phyloP scores from a whole-genome alignment of 1,140 invertebrate species.

The Tetranychus cinnabarinus region DNA sequence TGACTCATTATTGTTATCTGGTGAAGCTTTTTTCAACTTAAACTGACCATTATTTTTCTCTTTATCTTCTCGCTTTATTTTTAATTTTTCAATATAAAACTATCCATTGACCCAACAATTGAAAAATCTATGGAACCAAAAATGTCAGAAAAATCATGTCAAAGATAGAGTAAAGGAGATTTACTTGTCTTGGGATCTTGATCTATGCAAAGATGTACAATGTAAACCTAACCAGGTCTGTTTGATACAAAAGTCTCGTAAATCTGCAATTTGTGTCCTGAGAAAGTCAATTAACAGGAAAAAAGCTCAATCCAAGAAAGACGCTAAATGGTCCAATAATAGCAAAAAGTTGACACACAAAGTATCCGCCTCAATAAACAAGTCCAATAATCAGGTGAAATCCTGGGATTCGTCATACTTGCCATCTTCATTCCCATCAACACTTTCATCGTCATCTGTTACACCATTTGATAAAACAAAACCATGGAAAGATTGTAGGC shows the following conservation, averaged over 20 bases:
- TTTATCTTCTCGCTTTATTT: no score
- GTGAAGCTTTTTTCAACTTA: no score
- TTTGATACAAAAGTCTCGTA: conserved; percentile 45
- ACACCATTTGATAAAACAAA: background rate
- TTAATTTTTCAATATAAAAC: no score
- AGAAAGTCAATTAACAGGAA: conserved; percentile 30
- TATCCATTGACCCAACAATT: no score
- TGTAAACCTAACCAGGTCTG: conserved; percentile 71
- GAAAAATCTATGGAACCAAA: no score
- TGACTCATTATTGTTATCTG: no score
- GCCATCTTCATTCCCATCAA: no score
- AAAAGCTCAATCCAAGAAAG: background rate
- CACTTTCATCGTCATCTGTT: background rate
- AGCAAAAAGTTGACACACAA: background rate
- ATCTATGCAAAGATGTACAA: conserved; percentile 55
- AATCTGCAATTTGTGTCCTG: conserved; percentile 59
- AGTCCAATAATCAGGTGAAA: background rate
- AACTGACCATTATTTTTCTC: no score
- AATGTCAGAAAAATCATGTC: no score
- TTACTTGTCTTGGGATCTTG: conserved; percentile 24
- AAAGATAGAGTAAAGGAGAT: background rate
- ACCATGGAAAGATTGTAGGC: conserved; percentile 28
- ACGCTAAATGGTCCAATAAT: background rate
- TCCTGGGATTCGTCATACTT: background rate
- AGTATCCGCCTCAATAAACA: no score